Percentiles rank a stretch among this genome's conserved stretches.
Conservation (phyloP, 2,797 vertebrate species). For the Caiman crocodilus region DNA sequence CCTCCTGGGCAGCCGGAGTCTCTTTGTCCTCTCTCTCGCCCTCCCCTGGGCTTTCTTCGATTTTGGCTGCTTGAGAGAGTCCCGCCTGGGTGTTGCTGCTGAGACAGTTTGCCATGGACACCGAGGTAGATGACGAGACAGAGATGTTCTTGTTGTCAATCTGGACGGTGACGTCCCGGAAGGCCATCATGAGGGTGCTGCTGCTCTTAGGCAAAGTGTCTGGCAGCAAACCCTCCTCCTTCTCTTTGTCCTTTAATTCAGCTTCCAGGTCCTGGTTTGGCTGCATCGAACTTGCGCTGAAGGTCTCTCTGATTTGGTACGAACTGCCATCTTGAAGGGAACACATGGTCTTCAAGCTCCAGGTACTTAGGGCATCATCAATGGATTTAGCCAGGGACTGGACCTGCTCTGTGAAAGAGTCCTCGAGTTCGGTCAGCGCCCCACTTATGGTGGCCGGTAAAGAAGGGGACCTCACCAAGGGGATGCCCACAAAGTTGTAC, state of each 20-base stretch:
- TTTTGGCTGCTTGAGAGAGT: constrained; percentile 43
- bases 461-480: constrained; percentile 91
- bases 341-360: constrained; percentile 97
- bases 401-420: constrained; percentile 97
- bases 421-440: constrained; percentile 95
- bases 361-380: constrained; percentile 95
- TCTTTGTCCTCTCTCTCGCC: constrained; percentile 62
- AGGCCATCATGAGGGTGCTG: constrained; percentile 98
- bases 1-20: constrained; percentile 10
- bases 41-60: constrained; percentile 65
- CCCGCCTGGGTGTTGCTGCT: constrained; percentile 47
- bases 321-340: constrained; percentile 91
- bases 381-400: constrained; percentile 97
- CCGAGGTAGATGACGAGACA: constrained; percentile 93
- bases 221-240: constrained; percentile 83
- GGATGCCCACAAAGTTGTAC: constrained; percentile 91
- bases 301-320: constrained; percentile 93
- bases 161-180: constrained; percentile 97
- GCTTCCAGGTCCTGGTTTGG: constrained; percentile 78
- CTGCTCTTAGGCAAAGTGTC: constrained; percentile 90
- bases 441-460: constrained; percentile 90
- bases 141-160: constrained; percentile 98
- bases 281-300: constrained; percentile 82
- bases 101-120: constrained; percentile 92
- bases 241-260: constrained; percentile 85